Conservation (phyloP, 2,888 invertebrate genomes). For the Zeuzera pyrina region DNA sequence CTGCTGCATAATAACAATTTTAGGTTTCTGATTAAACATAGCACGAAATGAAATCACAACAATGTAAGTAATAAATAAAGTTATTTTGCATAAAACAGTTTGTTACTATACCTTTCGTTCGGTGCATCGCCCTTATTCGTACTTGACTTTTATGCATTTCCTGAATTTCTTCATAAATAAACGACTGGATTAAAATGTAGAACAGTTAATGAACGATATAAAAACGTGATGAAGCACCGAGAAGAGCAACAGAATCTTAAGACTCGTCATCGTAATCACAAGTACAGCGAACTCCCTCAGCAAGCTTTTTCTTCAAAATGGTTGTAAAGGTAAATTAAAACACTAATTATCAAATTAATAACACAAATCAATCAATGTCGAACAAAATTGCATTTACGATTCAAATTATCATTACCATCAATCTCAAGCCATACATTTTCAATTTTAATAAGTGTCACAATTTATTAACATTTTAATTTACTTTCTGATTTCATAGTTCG, state of each 20-base stretch:
- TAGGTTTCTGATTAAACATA: too few relatives aligned
- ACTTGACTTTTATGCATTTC: conserved; percentile 64
- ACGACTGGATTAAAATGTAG: conserved; percentile 39
- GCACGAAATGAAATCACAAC: too few relatives aligned
- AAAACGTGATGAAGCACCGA: conserved; percentile 23
- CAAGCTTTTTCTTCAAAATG: conserved; percentile 34
- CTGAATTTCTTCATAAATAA: conserved; percentile 48
- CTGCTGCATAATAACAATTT: too few relatives aligned
- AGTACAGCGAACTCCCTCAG: conserved; percentile 17
- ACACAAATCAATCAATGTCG: background rate
- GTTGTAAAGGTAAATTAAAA: conserved; percentile 48
- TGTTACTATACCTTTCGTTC: conserved; percentile 29
- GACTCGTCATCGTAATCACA: conserved; percentile 48
- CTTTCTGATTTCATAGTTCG: conserved; percentile 32
- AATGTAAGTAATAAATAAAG: background rate
- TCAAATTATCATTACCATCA: background rate
- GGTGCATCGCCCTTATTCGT: conserved; percentile 42
- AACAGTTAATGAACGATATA: conserved; percentile 39
- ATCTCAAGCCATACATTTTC: background rate
- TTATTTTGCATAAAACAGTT: background rate
- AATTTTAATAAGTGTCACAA: background rate
- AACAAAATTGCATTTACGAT: background rate
- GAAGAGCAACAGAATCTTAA: conserved; percentile 37
- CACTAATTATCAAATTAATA: background rate
- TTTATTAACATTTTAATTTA: background rate